A percentile compares a stretch with the other conserved stretches of the same genome.
phyloP scores from a whole-genome alignment of 2,797 vertebrate species.

The Hirundo rustica region DNA sequence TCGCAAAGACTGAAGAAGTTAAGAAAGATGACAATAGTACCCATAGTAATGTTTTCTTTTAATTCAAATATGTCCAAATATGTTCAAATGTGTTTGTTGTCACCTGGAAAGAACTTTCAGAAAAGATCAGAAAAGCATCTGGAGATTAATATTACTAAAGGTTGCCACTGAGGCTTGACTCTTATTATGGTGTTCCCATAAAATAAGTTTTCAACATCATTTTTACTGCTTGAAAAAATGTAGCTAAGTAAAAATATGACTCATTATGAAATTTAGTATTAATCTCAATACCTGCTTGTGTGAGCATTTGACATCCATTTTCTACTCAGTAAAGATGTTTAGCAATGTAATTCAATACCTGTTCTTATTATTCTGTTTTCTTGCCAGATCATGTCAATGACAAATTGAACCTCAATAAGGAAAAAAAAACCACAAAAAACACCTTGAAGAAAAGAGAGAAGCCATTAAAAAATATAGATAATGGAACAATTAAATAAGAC shows the following conservation, averaged over 20 bases:
- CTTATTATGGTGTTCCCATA: not conserved
- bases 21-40: not conserved
- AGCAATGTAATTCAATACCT: not conserved
- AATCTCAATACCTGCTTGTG: not conserved
- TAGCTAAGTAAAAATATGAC: not conserved
- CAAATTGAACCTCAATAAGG: not conserved
- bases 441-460: not conserved
- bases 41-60: not conserved
- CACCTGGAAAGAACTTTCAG: not conserved
- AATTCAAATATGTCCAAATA: not conserved
- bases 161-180: not conserved
- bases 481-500: not conserved
- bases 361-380: not conserved
- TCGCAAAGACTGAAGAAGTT: not conserved
- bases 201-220: not conserved
- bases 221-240: not conserved
- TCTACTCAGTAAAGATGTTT: not conserved
- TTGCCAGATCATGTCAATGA: not conserved
- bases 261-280: not conserved
- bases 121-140: not conserved
- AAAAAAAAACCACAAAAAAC: not conserved
- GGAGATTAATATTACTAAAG: not conserved
- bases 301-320: not conserved
- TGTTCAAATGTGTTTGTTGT: not conserved
- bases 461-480: not conserved